Evolutionary conservation across 2,888 invertebrate genomes (phyloP).

Genomic region (Campoletis raptor): DNA sequence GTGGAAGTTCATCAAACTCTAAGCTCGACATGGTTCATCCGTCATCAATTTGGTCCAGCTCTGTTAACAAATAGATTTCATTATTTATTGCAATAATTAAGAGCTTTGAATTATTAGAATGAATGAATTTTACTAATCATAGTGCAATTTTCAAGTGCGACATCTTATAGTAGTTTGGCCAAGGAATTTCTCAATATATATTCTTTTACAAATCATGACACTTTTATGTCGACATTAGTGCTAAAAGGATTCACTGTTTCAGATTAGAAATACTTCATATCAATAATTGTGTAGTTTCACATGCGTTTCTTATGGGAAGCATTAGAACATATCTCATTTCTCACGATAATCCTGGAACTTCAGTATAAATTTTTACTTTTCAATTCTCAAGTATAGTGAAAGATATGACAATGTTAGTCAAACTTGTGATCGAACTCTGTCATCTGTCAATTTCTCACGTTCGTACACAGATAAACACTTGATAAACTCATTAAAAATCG

Average conservation of each 20-base stretch:
- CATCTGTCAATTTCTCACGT: neutral
- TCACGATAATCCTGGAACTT: neutral
- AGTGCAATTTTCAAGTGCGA: no score
- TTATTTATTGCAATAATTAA: neutral
- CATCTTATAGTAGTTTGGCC: no score
- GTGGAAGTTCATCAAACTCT: conserved; percentile 55
- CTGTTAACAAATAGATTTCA: neutral
- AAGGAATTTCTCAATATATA: no score
- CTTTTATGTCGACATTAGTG: no score
- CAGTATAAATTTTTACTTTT: neutral
- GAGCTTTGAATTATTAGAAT: neutral
- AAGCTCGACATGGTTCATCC: conserved; percentile 35
- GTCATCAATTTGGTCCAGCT: neutral
- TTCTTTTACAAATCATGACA: no score
- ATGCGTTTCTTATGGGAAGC: neutral
- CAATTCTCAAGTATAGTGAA: neutral
- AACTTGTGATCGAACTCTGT: neutral
- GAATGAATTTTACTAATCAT: no score
- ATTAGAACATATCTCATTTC: neutral
- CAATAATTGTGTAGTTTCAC: neutral
- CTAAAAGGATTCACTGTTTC: neutral
- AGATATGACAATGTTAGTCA: neutral
- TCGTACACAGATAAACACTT: neutral
- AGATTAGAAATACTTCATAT: neutral
- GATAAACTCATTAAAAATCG: no score